Percentiles rank a stretch among this genome's conserved stretches.
Conservation (phyloP, 2,888 invertebrate species). For the Operophtera brumata region DNA sequence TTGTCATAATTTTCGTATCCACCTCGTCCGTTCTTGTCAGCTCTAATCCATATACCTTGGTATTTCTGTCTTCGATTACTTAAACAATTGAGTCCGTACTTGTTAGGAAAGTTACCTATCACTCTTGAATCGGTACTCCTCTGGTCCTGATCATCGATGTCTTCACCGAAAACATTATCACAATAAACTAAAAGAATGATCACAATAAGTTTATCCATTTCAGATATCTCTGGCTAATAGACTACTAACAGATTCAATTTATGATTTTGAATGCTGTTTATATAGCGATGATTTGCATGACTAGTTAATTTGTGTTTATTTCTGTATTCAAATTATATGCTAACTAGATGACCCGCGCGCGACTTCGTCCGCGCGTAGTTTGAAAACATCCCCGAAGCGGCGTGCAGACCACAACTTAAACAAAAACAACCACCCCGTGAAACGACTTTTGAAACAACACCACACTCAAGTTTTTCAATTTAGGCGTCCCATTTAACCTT, state of each 20-base stretch:
- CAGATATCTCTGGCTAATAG: conserved; percentile 7
- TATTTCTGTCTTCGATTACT: conserved; percentile 4
- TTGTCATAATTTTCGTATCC: background rate
- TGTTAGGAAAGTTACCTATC: background rate
- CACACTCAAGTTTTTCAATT: no score
- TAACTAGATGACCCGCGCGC: no score
- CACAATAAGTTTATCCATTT: conserved; percentile 9
- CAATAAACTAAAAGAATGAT: conserved; percentile 1
- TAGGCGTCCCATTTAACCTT: no score
- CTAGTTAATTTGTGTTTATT: conserved; percentile 1
- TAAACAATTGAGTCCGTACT: background rate
- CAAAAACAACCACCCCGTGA: no score
- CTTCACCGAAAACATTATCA: conserved; percentile 1
- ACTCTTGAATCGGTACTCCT: background rate
- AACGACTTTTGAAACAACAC: no score
- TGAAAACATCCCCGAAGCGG: no score
- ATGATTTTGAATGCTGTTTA: background rate
- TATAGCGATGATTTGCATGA: conserved; percentile 10
- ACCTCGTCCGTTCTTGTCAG: background rate
- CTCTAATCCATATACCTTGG: conserved; percentile 7
- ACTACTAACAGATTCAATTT: background rate
- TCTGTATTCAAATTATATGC: conserved; percentile 4
- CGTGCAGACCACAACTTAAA: no score
- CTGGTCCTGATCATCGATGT: background rate
- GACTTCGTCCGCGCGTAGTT: no score